These are phyloP conservation scores for Cydia splendana DNA, from an alignment of 1,140 invertebrate genomes.

Conservation along the genomic window DNA sequence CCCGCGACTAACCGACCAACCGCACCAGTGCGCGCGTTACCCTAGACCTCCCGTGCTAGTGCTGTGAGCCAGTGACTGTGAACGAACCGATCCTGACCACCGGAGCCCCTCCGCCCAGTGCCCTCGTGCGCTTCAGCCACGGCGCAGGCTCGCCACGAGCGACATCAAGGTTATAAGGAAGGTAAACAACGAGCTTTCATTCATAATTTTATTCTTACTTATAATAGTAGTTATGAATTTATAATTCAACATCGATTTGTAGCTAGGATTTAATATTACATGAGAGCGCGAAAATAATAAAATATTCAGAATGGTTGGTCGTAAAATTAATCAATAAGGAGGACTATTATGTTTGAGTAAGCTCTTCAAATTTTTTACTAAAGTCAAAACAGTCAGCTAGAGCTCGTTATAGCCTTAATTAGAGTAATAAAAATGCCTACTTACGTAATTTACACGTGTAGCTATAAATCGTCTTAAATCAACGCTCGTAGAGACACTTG, in stretches of 20 bases:
- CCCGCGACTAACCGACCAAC: conserved; percentile 43
- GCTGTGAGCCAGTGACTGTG: conserved; percentile 15
- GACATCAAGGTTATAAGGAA: conserved; percentile 63
- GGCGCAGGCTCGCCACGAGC: conserved; percentile 39
- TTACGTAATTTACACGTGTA: conserved; percentile 5
- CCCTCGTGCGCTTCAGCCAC: conserved; percentile 2
- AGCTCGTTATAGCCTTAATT: not conserved
- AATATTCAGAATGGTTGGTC: not conserved
- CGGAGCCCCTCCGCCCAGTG: not conserved
- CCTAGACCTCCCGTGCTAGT: conserved; percentile 7
- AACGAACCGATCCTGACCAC: conserved; percentile 16
- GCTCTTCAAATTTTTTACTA: not conserved
- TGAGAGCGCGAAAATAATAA: not conserved
- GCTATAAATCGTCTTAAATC: conserved; percentile 12
- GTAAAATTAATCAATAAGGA: conserved; percentile 6
- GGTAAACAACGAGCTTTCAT: conserved; percentile 69
- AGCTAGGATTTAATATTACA: not conserved
- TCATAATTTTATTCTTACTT: conserved; percentile 42
- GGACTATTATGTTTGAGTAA: not conserved
- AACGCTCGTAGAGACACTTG: conserved; percentile 15
- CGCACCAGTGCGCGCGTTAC: conserved; percentile 34
- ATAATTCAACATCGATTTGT: conserved; percentile 9
- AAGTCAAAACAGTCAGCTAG: not conserved
- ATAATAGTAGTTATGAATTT: conserved; percentile 12
- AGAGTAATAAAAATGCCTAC: conserved; percentile 1